Conservation (phyloP, 2,797 vertebrate species). For the Coregonus sp. region DNA sequence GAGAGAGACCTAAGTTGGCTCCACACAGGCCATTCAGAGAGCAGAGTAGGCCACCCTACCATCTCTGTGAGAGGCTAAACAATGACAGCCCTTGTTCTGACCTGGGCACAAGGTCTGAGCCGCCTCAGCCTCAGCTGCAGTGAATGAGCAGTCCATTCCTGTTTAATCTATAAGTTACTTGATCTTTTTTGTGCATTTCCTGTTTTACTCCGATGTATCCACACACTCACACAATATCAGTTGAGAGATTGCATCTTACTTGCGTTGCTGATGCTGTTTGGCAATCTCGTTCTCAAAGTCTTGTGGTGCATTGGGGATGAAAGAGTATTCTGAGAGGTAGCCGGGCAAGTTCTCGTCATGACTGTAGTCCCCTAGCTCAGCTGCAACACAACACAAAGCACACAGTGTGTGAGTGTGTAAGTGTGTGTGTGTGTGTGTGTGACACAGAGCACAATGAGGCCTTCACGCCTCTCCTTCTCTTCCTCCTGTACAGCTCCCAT, state of each 20-base stretch:
- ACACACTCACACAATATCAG: background rate
- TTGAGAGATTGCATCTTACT: slow-evolving; percentile 74
- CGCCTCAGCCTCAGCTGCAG: slow-evolving; percentile 3
- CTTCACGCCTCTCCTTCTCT: background rate
- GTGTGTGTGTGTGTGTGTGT: slow-evolving; percentile 10
- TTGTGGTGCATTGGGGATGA: slow-evolving; percentile 85
- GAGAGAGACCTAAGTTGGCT: slow-evolving; percentile 2
- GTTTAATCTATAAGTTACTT: background rate
- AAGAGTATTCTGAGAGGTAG: slow-evolving; percentile 86
- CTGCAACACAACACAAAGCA: slow-evolving; percentile 62
- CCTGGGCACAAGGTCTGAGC: background rate
- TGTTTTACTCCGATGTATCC: background rate
- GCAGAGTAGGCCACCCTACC: background rate
- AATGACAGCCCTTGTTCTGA: slow-evolving; percentile 10
- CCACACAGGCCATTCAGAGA: background rate
- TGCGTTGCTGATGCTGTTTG: slow-evolving; percentile 88
- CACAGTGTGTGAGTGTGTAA: slow-evolving; percentile 13
- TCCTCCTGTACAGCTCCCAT: background rate
- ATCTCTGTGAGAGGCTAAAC: background rate
- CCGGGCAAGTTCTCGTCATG: slow-evolving; percentile 81
- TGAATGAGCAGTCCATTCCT: background rate
- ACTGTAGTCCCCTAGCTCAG: slow-evolving; percentile 86
- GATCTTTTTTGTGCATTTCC: background rate
- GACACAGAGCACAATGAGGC: background rate
- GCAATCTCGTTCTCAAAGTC: slow-evolving; percentile 89